A percentile compares a stretch with the other conserved stretches of the same genome.
These are phyloP conservation scores for Notechis scutatus DNA, from an alignment of 2,113 vertebrate species.

Conservation along the genomic window DNA sequence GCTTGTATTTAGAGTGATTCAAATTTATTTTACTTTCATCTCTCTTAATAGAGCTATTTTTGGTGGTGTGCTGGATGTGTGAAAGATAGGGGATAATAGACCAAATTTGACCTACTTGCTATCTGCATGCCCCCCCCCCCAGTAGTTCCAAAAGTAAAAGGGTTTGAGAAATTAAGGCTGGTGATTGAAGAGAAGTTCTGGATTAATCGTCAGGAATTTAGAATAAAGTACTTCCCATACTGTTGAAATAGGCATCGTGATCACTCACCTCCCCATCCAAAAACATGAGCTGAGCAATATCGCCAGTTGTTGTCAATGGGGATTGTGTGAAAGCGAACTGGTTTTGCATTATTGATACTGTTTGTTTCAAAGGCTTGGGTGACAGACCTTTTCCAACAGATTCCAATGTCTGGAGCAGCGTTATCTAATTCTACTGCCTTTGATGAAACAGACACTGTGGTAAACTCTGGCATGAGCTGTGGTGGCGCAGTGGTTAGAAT, in stretches of 20 bases:
- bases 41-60: background rate
- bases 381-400: background rate
- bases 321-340: background rate
- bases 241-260: background rate
- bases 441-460: constrained; percentile 24
- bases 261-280: background rate
- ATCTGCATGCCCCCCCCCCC: background rate
- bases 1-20: background rate
- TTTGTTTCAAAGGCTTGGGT: background rate
- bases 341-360: background rate
- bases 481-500: background rate
- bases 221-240: background rate
- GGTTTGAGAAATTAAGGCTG: background rate
- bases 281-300: background rate
- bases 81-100: background rate
- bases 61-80: background rate
- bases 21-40: background rate
- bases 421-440: constrained; percentile 5
- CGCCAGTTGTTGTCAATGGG: background rate
- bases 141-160: background rate
- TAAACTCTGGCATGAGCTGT: background rate
- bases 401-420: background rate
- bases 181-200: background rate
- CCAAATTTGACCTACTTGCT: background rate
- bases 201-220: background rate